Evolutionary conservation across 2,888 invertebrate genomes (phyloP), one percentile per base, ranked within the genome.

Genomic region (Entomobrya multifasciata): DNA sequence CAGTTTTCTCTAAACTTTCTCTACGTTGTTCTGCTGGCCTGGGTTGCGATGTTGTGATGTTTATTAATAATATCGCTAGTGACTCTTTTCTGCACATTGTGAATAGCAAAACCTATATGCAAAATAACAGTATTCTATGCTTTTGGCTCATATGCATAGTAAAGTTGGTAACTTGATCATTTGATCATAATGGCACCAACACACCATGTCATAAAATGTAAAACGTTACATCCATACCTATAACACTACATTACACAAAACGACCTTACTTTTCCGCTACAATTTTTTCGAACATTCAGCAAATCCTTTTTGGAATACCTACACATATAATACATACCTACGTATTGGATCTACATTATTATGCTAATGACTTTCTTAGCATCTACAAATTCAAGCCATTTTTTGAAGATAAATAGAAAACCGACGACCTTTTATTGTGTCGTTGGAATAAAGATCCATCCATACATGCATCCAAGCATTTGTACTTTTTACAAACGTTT

Each of bases 11-110:
- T 27, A 15, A 65, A 65, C 65, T 65, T 65, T 65, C 3, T 8
- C 20, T 41, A 62, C 62, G 62, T 47, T 15, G n/a, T 55, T n/a
- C 55, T 13, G 20, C 55, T 17, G n/a, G 47, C 10, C 10, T n/a
- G 55, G n/a, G 55, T 20, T 65, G 41, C 36, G 65, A 10, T 41
- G 65, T 65, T 65, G 65, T 36, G 65, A 41, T 65, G 20, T 22
- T 65, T 65, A 65, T 65, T 65, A 65, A 65, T 65, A 65, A 41
- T 65, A 41, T 41, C 62, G 62, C 36, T 65, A 41, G 65, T 41
- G 10, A 65, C 17, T 41, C 65, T 13, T 65, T 65, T 15, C 65
- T 20, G 27, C 13, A 30, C 27, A n/a, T n/a, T n/a, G 17, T 27
- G 30, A 27, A 62, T 62, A 30, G 15, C 30, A 62, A 62, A 11